Evolutionary conservation across 30 jellyfish, hydroid and myxozoan genomes (phyloP), one percentile per base, ranked within the genome.

Genomic region (Clytia hemisphaerica): DNA sequence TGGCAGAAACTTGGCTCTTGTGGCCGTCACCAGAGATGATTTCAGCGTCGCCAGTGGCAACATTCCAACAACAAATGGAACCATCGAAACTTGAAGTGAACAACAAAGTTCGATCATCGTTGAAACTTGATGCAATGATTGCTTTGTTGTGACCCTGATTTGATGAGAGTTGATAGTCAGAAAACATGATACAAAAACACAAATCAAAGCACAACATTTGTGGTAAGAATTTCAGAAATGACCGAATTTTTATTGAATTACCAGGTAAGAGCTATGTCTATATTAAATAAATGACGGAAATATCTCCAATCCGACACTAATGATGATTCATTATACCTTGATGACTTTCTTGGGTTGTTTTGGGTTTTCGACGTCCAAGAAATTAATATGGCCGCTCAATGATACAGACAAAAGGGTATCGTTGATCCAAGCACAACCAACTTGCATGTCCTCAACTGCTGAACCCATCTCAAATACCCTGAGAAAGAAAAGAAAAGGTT

Each of bases 141-240:
- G 89, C 91, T 58, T 86, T 92, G 84, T 75, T 84, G 93, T 92
- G 99, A 22, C 99, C 99, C 99, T 92, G 64, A 5, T 18, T 46
- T 16, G 25, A 26, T 19, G 1, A 33, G 21, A 65, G 15, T 12
- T 9, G 63, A 29, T 21, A 21, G 16, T 6, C 6, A 59, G 31
- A 6, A 12, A 54, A 53, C 58, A 21, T 4, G 64, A 26, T 9
- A n/a, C 7, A 24, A n/a, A n/a, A n/a, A n/a, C n/a, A n/a, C n/a
- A n/a, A n/a, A n/a, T n/a, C n/a, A n/a, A n/a, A n/a, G n/a, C n/a
- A n/a, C n/a, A n/a, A n/a, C n/a, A n/a, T n/a, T n/a, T n/a, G n/a
- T n/a, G n/a, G n/a, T n/a, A n/a, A n/a, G n/a, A n/a, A n/a, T n/a
- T n/a, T n/a, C n/a, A n/a, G n/a, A n/a, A n/a, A n/a, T n/a, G n/a